These are phyloP conservation scores for Diadromus collaris DNA, from an alignment of 2,888 invertebrate species.

Conservation along the genomic window DNA sequence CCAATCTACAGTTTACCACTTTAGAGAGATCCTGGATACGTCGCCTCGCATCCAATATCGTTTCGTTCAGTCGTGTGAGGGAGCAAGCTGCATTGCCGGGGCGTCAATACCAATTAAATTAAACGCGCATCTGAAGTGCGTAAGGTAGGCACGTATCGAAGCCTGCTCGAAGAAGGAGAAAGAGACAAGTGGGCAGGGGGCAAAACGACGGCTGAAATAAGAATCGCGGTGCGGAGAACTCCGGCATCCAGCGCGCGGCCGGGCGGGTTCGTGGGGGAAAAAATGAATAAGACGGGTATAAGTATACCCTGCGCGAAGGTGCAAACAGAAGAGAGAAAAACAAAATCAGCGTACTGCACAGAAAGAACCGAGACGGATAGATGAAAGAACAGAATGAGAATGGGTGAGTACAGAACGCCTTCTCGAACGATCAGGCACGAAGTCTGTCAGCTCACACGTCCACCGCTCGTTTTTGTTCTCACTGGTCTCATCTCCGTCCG, in stretches of 20 bases:
- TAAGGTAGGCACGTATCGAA: slow-evolving; percentile 56
- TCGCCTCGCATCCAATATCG: slow-evolving; percentile 46
- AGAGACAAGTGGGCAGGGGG: slow-evolving; percentile 59
- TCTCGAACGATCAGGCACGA: slow-evolving; percentile 61
- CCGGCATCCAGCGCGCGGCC: slow-evolving; percentile 43
- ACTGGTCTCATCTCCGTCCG: slow-evolving; percentile 34
- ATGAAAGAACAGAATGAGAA: slow-evolving; percentile 47
- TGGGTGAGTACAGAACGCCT: slow-evolving; percentile 69
- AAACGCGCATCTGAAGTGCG: slow-evolving; percentile 68
- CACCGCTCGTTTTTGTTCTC: slow-evolving; percentile 59
- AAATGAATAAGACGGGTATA: slow-evolving; percentile 75
- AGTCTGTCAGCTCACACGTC: slow-evolving; percentile 76
- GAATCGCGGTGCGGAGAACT: slow-evolving; percentile 47
- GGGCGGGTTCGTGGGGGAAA: slow-evolving; percentile 64
- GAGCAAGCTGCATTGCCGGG: slow-evolving; percentile 44
- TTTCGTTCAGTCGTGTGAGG: slow-evolving; percentile 32
- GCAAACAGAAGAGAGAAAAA: slow-evolving; percentile 75
- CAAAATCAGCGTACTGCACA: slow-evolving; percentile 14
- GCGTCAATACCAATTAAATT: slow-evolving; percentile 78
- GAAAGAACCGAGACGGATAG: slow-evolving; percentile 32
- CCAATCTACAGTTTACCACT: slow-evolving; percentile 27
- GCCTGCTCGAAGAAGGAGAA: slow-evolving; percentile 32
- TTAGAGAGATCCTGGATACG: slow-evolving; percentile 29
- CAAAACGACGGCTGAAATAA: slow-evolving; percentile 68
- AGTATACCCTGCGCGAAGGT: slow-evolving; percentile 76